Evolutionary conservation across 2,797 vertebrate genomes (phyloP).

Genomic region (Poeciliopsis infans): DNA sequence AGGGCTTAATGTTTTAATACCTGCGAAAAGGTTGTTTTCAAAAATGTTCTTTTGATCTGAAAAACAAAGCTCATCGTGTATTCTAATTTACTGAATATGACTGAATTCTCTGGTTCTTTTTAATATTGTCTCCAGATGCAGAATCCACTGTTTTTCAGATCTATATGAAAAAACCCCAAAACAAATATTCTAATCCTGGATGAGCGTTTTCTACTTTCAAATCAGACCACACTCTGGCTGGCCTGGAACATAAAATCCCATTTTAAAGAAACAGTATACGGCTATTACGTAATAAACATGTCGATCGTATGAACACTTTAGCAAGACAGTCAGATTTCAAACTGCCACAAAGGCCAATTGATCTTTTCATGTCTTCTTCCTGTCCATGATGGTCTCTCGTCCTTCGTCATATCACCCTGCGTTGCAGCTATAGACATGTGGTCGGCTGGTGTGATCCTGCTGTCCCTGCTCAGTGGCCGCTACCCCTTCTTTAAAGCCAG

Average conservation of each 20-base stretch:
- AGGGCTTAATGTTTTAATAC: too few species aligned
- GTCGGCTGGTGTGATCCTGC: conserved; percentile 95
- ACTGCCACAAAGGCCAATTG: not conserved
- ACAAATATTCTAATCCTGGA: too few species aligned
- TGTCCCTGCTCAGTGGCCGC: conserved; percentile 93
- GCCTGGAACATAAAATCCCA: not conserved
- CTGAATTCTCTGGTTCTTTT: too few species aligned
- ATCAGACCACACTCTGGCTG: not conserved
- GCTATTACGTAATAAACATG: not conserved
- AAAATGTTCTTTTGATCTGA: too few species aligned
- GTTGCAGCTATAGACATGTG: conserved; percentile 95
- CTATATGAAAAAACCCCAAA: too few species aligned
- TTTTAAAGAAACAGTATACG: not conserved
- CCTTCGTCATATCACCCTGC: conserved; percentile 1
- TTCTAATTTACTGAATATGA: too few species aligned
- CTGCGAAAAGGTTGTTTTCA: too few species aligned
- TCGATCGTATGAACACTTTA: not conserved
- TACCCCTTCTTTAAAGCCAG: conserved; percentile 98
- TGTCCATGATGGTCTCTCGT: not conserved
- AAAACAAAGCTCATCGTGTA: too few species aligned
- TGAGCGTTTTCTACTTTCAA: not conserved
- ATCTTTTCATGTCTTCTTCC: not conserved
- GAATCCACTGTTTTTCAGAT: too few species aligned
- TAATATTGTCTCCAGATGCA: too few species aligned
- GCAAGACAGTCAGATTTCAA: not conserved